A percentile compares a stretch with the other conserved stretches of the same genome.
These are phyloP conservation scores for Phalera bucephala DNA, from an alignment of 2,888 invertebrate genomes.

Conservation along the genomic window DNA sequence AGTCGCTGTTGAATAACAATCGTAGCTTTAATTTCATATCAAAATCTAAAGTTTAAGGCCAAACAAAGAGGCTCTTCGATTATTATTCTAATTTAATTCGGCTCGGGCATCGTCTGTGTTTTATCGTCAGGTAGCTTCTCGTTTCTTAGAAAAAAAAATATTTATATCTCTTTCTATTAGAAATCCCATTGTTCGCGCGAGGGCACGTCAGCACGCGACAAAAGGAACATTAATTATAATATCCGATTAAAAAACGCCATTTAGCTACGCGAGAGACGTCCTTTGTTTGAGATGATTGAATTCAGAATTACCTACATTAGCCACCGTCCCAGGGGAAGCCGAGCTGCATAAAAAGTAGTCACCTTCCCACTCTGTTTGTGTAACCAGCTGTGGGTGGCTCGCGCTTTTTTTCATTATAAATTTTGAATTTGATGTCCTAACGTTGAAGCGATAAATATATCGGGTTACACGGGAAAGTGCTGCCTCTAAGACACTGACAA, in stretches of 20 bases:
- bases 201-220: slow-evolving; percentile 82
- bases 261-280: slow-evolving; percentile 74
- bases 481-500: slow-evolving; percentile 62
- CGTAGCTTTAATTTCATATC: slow-evolving; percentile 35
- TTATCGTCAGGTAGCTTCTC: slow-evolving; percentile 79
- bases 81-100: slow-evolving; percentile 78
- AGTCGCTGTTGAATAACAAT: slow-evolving; percentile 26
- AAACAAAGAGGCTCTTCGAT: slow-evolving; percentile 62
- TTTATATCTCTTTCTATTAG: slow-evolving; percentile 81
- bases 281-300: slow-evolving; percentile 82
- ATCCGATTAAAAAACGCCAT: slow-evolving; percentile 83
- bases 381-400: slow-evolving; percentile 27
- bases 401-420: slow-evolving; percentile 39
- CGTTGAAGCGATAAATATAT: slow-evolving; percentile 59
- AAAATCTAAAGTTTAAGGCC: slow-evolving; percentile 35
- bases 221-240: slow-evolving; percentile 84
- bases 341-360: slow-evolving; percentile 47
- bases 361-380: slow-evolving; percentile 49
- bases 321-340: slow-evolving; percentile 56
- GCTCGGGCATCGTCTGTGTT: slow-evolving; percentile 64
- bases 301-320: slow-evolving; percentile 77
- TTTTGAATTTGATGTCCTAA: slow-evolving; percentile 41
- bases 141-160: slow-evolving; percentile 76
- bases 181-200: slow-evolving; percentile 81
- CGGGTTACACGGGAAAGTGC: slow-evolving; percentile 64